phyloP scores from a whole-genome alignment of 2,797 vertebrate species.

The Trematomus bernacchii region DNA sequence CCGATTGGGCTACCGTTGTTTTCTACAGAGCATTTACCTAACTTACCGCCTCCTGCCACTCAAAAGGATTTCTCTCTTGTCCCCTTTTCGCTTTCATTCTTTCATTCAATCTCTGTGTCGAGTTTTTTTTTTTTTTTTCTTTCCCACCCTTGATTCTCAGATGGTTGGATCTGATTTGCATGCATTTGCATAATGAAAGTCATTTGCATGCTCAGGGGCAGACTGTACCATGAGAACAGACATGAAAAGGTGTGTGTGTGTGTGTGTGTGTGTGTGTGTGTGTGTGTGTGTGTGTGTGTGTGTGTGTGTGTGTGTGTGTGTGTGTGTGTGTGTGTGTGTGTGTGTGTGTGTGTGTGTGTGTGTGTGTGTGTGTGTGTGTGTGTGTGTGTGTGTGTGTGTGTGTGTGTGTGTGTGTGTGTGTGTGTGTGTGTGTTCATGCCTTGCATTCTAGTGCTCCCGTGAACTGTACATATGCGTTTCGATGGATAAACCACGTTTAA shows the following conservation, averaged over 20 bases:
- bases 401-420: slow-evolving; percentile 44
- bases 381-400: slow-evolving; percentile 40
- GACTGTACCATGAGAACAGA: slow-evolving; percentile 96
- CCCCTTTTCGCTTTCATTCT: slow-evolving; percentile 81
- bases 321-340: slow-evolving; percentile 51
- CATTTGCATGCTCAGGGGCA: slow-evolving; percentile 99
- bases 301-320: slow-evolving; percentile 48
- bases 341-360: slow-evolving; percentile 46
- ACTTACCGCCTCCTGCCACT: slow-evolving; percentile 82
- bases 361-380: slow-evolving; percentile 49
- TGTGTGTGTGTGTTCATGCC: slow-evolving; percentile 40
- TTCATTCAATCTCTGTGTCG: slow-evolving; percentile 87
- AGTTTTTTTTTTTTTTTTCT: slow-evolving; percentile 79
- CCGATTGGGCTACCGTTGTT: slow-evolving; percentile 75
- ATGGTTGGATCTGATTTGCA: slow-evolving; percentile 99
- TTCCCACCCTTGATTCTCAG: slow-evolving; percentile 93
- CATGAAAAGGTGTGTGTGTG: slow-evolving; percentile 83
- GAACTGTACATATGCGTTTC: slow-evolving; percentile 58
- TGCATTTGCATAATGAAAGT: slow-evolving; percentile 99
- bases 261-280: slow-evolving; percentile 53
- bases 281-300: slow-evolving; percentile 40
- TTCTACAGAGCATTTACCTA: slow-evolving; percentile 80
- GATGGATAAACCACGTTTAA: slow-evolving; percentile 55
- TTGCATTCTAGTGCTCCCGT: slow-evolving; percentile 43
- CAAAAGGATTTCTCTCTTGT: slow-evolving; percentile 82